Evolutionary conservation across 2,113 vertebrate genomes (phyloP).

Genomic region (Patagioenas fasciata): DNA sequence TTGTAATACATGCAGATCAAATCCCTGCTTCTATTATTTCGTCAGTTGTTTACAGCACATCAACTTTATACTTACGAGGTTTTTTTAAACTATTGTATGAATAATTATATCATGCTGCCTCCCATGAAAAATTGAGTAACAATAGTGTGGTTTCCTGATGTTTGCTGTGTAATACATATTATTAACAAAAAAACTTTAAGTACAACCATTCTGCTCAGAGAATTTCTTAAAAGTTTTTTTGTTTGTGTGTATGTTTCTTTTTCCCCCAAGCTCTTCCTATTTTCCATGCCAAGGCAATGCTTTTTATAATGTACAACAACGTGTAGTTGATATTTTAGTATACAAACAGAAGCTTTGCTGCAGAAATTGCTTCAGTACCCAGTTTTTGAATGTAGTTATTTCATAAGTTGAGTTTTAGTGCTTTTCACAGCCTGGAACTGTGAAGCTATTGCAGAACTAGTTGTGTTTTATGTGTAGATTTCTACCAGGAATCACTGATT

Average conservation of each 20-base stretch:
- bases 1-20: background rate
- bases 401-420: background rate
- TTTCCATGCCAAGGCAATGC: background rate
- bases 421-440: background rate
- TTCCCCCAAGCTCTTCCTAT: background rate
- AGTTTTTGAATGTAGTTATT: background rate
- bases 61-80: background rate
- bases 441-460: background rate
- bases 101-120: background rate
- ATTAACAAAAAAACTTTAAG: background rate
- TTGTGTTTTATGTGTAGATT: background rate
- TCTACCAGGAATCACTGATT: background rate
- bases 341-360: background rate
- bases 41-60: background rate
- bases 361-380: background rate
- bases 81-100: background rate
- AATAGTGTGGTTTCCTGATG: accelerated
- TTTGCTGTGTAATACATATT: background rate
- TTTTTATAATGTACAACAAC: background rate
- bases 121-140: background rate
- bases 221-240: background rate
- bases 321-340: background rate
- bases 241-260: no score
- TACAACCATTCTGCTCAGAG: background rate
- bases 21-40: background rate